Evolutionary conservation across 2,797 vertebrate species (phyloP), one percentile per base, ranked within the genome.

Genomic region (Sylvilagus floridanus): DNA sequence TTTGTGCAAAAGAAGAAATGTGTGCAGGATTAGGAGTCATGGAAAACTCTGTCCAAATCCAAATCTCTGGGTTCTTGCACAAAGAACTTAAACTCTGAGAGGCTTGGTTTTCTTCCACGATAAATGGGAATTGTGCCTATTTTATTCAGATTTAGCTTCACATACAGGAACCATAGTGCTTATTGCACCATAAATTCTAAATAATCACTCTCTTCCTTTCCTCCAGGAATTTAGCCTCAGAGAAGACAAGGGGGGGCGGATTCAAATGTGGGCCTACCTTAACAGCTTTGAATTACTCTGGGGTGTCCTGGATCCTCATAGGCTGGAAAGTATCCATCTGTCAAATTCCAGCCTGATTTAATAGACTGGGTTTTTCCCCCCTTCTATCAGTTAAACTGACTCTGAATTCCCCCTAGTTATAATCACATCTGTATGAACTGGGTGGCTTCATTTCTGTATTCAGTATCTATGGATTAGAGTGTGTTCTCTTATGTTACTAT

Each of bases 331-430:
- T 81, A 83, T 54, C 57, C 16, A 19, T 22, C 60, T 81, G 63
- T 10, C 26, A 83, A 88, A 63, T 65, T 79, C 19, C 30, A 87
- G 54, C 68, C 7, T 89, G 62, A 28, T 93, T 60, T 81, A 86
- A 54, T 75, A 81, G 71, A 71, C 4, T 35, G 30, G 47, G 50
- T 12, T 0, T 62, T 75, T 35, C 35, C 21, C 42, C 26, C 8
- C 17, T 91, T 37, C 2, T 26, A 73, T 72, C 50, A 66, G 3
- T 77, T 87, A 60, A 65, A 79, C 1, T 26, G 24, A 4, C 37
- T 91, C 16, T 93, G 57, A 50, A 68, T 89, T 63, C 24, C 73
- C 16, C n/a, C 57, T 85, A 93, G 10, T 93, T 94, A 57, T 88
- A 28, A 73, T 88, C 72, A 76, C 28, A 81, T 52, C 62, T 77